Percentiles rank a stretch among this genome's conserved stretches.
Conservation (phyloP, 2,888 invertebrate genomes). For the Monochamus alternatus region DNA sequence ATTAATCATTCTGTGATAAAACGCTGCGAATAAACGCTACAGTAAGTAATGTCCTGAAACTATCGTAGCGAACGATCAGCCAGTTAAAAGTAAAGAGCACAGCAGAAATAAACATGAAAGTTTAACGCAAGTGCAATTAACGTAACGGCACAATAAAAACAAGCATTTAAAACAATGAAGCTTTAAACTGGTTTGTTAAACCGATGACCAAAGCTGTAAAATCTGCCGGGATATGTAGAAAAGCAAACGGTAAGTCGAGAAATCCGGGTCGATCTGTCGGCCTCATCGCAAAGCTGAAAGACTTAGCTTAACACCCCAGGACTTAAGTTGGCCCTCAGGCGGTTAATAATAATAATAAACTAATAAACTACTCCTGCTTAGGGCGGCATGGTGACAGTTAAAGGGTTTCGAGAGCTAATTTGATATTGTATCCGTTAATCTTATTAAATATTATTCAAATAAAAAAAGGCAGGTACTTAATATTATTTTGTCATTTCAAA, state of each 20-base stretch:
- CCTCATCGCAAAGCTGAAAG: constrained; percentile 53
- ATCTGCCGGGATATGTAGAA: constrained; percentile 62
- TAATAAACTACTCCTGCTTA: constrained; percentile 44
- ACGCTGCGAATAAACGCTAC: too few species aligned
- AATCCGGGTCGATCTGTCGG: constrained; percentile 58
- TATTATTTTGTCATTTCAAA: too few species aligned
- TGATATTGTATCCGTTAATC: neutral
- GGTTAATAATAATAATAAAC: constrained; percentile 55
- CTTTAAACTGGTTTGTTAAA: constrained; percentile 40
- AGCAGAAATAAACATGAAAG: constrained; percentile 31
- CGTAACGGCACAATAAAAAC: constrained; percentile 40
- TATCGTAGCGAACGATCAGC: neutral
- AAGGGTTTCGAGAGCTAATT: neutral
- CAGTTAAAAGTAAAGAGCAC: constrained; percentile 29
- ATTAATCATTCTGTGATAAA: too few species aligned
- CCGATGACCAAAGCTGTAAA: constrained; percentile 54
- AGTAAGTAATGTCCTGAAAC: too few species aligned
- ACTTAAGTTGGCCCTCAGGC: constrained; percentile 52
- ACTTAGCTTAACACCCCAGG: constrained; percentile 55
- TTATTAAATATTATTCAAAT: too few species aligned
- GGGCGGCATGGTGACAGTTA: constrained; percentile 30
- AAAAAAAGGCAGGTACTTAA: too few species aligned
- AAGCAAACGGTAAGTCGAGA: constrained; percentile 57
- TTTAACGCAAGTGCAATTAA: constrained; percentile 28
- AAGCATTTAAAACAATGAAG: constrained; percentile 43